phyloP scores from a whole-genome alignment of 1,140 invertebrate species.

The Holcopasites calliopsidis region DNA sequence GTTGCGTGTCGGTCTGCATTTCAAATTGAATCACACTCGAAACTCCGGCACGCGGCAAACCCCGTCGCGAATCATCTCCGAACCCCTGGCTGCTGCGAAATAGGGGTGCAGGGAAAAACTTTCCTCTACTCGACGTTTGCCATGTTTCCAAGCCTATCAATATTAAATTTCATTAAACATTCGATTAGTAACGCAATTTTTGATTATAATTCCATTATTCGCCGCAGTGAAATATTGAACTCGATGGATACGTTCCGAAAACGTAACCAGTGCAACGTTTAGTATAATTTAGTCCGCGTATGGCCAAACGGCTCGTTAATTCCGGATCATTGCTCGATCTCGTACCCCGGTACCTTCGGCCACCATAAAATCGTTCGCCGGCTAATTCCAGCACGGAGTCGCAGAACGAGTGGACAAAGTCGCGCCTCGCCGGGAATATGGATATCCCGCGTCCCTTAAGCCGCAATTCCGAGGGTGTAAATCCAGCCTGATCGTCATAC shows the following conservation, averaged over 20 bases:
- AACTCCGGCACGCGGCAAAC: constrained; percentile 42
- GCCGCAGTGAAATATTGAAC: no score
- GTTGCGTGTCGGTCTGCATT: constrained; percentile 64
- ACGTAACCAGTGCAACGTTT: no score
- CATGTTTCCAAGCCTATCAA: no score
- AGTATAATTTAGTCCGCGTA: no score
- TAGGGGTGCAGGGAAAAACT: neutral
- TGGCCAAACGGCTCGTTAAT: no score
- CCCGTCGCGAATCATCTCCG: constrained; percentile 29
- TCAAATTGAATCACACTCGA: constrained; percentile 66
- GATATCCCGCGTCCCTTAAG: constrained; percentile 50
- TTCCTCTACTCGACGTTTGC: neutral
- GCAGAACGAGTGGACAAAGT: constrained; percentile 10
- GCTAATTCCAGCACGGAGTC: neutral
- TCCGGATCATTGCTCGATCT: neutral
- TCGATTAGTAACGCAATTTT: no score
- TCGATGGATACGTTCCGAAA: no score
- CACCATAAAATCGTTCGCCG: neutral
- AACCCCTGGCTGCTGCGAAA: neutral
- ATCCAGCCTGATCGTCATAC: constrained; percentile 45
- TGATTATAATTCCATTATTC: no score
- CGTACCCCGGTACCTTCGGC: neutral
- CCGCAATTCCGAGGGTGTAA: constrained; percentile 56
- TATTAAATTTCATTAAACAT: no score
- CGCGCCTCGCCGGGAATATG: constrained; percentile 32